Conservation (phyloP, 2,797 vertebrate species). For the Pangasius djambal region DNA sequence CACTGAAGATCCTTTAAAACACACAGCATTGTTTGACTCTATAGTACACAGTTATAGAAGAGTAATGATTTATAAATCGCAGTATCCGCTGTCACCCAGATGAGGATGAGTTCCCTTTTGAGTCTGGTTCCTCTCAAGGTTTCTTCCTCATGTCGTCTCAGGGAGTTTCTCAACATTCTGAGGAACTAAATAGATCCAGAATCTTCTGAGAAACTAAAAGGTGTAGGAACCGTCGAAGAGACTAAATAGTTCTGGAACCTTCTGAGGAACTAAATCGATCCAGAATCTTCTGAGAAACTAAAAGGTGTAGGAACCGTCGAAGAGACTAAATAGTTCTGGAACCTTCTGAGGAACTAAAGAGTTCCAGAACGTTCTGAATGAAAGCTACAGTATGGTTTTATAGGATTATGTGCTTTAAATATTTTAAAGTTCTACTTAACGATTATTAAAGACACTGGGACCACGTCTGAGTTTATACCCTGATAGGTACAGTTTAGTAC, state of each 20-base stretch:
- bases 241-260: neutral
- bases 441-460: neutral
- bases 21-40: neutral
- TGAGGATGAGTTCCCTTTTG: neutral
- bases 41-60: neutral
- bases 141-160: neutral
- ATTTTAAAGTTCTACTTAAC: neutral
- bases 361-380: neutral
- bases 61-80: neutral
- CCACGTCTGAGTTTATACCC: no score
- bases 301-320: neutral
- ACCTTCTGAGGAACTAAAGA: neutral
- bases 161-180: neutral
- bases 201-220: neutral
- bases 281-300: neutral
- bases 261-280: neutral
- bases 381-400: neutral
- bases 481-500: no score
- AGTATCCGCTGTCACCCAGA: no score
- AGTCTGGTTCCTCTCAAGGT: neutral
- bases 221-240: neutral
- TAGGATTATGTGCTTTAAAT: neutral
- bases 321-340: neutral
- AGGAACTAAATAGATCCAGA: neutral
- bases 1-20: neutral